Conservation (phyloP, 1,140 invertebrate genomes). For the Euura saliciscinereae region DNA sequence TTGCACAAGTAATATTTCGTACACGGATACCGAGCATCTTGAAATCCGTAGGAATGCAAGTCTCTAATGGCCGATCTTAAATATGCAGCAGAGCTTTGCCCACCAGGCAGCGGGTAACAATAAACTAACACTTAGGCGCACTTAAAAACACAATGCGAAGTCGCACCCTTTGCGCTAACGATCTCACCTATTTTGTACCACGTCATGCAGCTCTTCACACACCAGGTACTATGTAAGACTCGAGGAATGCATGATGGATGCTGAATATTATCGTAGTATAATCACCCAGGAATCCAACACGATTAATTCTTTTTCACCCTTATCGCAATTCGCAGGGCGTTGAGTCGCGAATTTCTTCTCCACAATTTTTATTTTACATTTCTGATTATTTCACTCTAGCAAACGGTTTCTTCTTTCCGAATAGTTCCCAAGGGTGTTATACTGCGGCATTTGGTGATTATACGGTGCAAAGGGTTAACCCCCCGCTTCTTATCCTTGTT, state of each 20-base stretch:
- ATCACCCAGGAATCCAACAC: no score
- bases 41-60: not conserved
- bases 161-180: constrained; percentile 55
- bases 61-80: constrained; percentile 36
- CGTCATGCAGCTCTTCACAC: not conserved
- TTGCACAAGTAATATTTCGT: no score
- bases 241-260: no score
- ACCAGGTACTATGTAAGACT: no score
- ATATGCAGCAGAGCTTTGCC: constrained; percentile 51
- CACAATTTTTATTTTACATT: no score
- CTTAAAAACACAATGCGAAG: constrained; percentile 51
- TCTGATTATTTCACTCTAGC: not conserved
- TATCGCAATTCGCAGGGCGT: no score
- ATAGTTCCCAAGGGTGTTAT: constrained; percentile 1
- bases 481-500: constrained; percentile 19
- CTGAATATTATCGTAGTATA: no score
- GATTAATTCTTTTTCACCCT: no score
- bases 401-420: not conserved
- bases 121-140: constrained; percentile 56
- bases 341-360: no score
- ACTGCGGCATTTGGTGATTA: constrained; percentile 25
- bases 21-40: not conserved
- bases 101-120: constrained; percentile 58
- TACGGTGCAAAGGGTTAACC: constrained; percentile 41
- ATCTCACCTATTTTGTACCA: constrained; percentile 43